Conservation (phyloP, 2,888 invertebrate species). For the Xestia sexstrigata region DNA sequence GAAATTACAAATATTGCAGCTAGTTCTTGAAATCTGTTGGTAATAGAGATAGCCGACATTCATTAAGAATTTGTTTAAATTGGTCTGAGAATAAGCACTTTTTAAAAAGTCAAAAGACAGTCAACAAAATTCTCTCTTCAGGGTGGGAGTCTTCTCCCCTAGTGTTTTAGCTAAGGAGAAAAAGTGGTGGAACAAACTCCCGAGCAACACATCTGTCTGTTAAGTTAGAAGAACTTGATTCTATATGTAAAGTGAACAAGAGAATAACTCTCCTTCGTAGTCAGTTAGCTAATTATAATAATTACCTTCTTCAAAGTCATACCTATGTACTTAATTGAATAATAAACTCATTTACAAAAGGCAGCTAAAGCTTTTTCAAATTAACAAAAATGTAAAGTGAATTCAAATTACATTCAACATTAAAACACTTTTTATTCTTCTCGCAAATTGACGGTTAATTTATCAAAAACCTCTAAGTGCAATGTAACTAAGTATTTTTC, state of each 20-base stretch:
- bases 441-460: constrained; percentile 52
- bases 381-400: constrained; percentile 31
- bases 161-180: not conserved
- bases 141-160: not conserved
- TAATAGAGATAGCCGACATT: too few relatives aligned
- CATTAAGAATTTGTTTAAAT: too few relatives aligned
- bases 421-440: constrained; percentile 35
- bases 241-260: not conserved
- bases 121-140: not conserved
- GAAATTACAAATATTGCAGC: not conserved
- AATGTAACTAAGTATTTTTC: constrained; percentile 39
- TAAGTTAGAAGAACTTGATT: not conserved
- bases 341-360: constrained; percentile 30
- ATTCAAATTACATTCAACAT: constrained; percentile 43
- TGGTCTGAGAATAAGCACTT: too few relatives aligned
- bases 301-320: constrained; percentile 16
- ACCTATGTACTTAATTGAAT: constrained; percentile 38
- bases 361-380: constrained; percentile 10
- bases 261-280: not conserved
- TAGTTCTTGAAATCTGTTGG: not conserved
- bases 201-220: not conserved
- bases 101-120: not conserved
- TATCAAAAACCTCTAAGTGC: constrained; percentile 44
- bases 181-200: not conserved
- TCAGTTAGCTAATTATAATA: not conserved